Percentiles rank a stretch among this genome's conserved stretches.
phyloP scores from a whole-genome alignment of 2,113 vertebrate genomes.

The Acanthochromis polyacanthus region DNA sequence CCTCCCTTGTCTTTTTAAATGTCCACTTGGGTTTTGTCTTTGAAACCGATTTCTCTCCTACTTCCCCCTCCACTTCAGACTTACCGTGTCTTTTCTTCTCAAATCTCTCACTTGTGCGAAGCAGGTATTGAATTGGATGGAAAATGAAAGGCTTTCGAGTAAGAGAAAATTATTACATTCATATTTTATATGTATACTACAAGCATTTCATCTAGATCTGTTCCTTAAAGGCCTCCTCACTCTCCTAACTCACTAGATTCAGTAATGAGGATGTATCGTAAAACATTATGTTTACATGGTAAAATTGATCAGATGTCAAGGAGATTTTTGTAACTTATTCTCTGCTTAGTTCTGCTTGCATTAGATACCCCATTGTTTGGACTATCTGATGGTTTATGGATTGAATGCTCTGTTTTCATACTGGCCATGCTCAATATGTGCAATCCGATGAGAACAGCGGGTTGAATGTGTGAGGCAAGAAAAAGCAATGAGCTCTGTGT shows the following conservation, averaged over 20 bases:
- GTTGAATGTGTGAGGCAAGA: conserved; percentile 4
- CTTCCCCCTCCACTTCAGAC: not conserved
- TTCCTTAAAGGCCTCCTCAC: conserved; percentile 8
- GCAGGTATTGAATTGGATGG: not conserved
- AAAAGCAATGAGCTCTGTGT: not conserved
- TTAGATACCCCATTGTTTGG: conserved; percentile 49
- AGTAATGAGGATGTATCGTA: not conserved
- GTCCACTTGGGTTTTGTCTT: conserved; percentile 46
- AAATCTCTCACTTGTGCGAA: not conserved
- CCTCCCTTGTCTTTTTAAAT: conserved; percentile 25
- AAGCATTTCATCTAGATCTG: not conserved
- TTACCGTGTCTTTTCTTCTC: not conserved
- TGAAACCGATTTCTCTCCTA: conserved; percentile 14
- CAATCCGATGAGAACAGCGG: conserved; percentile 22
- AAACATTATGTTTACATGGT: conserved; percentile 37
- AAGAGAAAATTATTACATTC: conserved; percentile 4
- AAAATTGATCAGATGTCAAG: conserved; percentile 46
- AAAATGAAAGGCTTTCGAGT: not conserved
- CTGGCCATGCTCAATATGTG: conserved; percentile 37
- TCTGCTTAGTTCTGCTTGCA: not conserved
- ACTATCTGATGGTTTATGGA: conserved; percentile 51
- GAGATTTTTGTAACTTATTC: not conserved
- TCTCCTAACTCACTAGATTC: conserved; percentile 3
- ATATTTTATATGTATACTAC: conserved; percentile 1
- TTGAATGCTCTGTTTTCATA: conserved; percentile 30